Evolutionary conservation across 53 echinoderm and acorn worm species (phyloP).

Genomic region (Paracentrotus lividus): DNA sequence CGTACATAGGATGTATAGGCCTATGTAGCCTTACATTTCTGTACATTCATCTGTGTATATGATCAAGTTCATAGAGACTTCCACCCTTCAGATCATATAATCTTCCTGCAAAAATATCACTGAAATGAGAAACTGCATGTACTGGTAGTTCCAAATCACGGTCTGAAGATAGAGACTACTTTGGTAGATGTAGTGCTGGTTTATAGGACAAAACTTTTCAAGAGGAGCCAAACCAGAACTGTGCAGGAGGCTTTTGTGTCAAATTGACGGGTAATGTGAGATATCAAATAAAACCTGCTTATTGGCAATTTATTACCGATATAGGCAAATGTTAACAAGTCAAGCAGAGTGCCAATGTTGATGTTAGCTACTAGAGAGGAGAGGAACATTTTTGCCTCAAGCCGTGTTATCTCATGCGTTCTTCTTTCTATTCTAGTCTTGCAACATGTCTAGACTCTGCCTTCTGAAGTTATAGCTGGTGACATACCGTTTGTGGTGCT

Average conservation of each 20-base stretch:
- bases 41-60: too few species aligned
- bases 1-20: too few species aligned
- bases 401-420: neutral
- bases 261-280: slow-evolving; percentile 14
- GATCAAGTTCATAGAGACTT: too few species aligned
- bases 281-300: slow-evolving; percentile 44
- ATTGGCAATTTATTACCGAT: slow-evolving; percentile 49
- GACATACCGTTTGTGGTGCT: neutral
- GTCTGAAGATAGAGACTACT: neutral
- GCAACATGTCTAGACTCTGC: neutral
- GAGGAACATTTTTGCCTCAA: slow-evolving; percentile 4
- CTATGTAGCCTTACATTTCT: too few species aligned
- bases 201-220: neutral
- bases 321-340: slow-evolving; percentile 38
- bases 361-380: neutral
- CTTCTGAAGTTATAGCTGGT: neutral
- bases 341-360: slow-evolving; percentile 11
- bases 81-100: too few species aligned
- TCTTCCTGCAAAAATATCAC: too few species aligned
- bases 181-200: neutral
- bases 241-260: slow-evolving; percentile 52
- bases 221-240: neutral
- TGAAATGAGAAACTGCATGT: too few species aligned
- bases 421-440: neutral
- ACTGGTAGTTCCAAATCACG: neutral